phyloP scores from a whole-genome alignment of 2,797 vertebrate genomes.

The Prunella strophiata region DNA sequence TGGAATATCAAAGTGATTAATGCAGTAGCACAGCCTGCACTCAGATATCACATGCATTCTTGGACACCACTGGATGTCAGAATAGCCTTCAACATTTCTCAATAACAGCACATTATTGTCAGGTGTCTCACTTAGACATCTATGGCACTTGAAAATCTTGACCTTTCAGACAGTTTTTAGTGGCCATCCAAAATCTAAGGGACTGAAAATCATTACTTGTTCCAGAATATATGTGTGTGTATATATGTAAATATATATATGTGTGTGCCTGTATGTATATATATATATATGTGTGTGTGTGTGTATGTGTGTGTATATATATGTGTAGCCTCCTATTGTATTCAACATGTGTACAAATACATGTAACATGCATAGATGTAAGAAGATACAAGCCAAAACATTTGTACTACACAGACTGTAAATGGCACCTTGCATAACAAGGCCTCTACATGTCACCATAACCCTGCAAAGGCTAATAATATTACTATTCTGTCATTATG shows the following conservation, averaged over 20 bases:
- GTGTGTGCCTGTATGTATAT: no score
- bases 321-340: background rate
- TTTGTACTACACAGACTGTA: background rate
- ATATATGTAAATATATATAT: no score
- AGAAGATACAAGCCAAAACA: background rate
- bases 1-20: background rate
- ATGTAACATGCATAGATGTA: background rate
- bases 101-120: background rate
- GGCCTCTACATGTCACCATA: background rate
- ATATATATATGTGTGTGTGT: accelerated
- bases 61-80: background rate
- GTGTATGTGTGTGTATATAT: accelerated
- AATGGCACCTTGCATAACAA: background rate
- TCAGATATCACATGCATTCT: background rate
- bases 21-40: background rate
- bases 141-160: background rate
- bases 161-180: background rate
- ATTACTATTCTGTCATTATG: background rate
- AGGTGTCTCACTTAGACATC: background rate
- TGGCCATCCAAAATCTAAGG: background rate
- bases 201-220: background rate
- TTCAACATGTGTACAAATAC: accelerated
- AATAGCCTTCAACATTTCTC: background rate
- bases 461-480: background rate
- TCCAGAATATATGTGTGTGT: background rate